Evolutionary conservation across 2,888 invertebrate genomes (phyloP).

Genomic region (Pasiphila rectangulata): DNA sequence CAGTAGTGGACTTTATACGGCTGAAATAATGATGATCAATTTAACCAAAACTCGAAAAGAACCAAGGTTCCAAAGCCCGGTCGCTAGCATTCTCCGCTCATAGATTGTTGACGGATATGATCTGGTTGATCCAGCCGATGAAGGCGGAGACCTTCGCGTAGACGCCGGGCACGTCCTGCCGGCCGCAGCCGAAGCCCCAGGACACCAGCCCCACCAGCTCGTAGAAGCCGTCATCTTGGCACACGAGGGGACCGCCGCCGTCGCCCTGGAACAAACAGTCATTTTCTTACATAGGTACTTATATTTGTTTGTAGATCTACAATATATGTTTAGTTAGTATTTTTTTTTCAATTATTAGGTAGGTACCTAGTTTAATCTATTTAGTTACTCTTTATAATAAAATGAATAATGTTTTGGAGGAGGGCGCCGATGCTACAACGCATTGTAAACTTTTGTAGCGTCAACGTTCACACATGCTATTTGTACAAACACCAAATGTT

Average conservation of each 20-base stretch:
- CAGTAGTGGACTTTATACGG: neutral
- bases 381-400: too few species aligned
- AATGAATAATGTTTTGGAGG: too few species aligned
- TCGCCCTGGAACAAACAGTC: conserved; percentile 85
- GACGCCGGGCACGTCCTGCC: conserved; percentile 96
- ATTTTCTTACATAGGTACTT: too few species aligned
- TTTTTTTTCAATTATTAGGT: too few species aligned
- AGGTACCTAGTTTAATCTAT: too few species aligned
- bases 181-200: conserved; percentile 97
- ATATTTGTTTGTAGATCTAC: too few species aligned
- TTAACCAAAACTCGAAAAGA: too few species aligned
- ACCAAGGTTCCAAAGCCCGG: neutral
- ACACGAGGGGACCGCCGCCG: conserved; percentile 95
- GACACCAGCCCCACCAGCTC: conserved; percentile 96
- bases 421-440: too few species aligned
- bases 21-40: too few species aligned
- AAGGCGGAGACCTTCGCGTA: conserved; percentile 97
- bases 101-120: conserved; percentile 96
- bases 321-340: neutral
- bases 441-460: too few species aligned
- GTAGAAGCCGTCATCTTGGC: conserved; percentile 95
- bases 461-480: too few species aligned
- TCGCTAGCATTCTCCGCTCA: conserved; percentile 53
- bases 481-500: too few species aligned
- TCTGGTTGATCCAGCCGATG: conserved; percentile 98